A percentile compares a stretch with the other conserved stretches of the same genome.
Evolutionary conservation across 2,888 invertebrate species (phyloP).

Genomic region (Hartigia nigra): DNA sequence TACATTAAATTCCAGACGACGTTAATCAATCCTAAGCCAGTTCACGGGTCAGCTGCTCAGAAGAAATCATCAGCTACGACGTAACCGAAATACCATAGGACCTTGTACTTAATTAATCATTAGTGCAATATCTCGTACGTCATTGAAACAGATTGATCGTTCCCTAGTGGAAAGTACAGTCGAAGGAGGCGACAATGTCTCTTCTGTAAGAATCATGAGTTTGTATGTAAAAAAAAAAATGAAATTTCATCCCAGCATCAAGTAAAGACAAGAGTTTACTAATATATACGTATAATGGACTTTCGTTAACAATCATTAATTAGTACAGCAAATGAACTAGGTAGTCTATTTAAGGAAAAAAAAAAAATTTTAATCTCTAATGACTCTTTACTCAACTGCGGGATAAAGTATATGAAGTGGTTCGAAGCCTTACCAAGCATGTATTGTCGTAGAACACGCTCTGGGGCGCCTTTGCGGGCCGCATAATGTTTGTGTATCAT

Average conservation of each 20-base stretch:
- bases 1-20: background rate
- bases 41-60: background rate
- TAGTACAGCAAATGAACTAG: background rate
- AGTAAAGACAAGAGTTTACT: slow-evolving; percentile 4
- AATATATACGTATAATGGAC: background rate
- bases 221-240: background rate
- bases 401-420: slow-evolving; percentile 34
- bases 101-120: background rate
- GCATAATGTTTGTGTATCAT: slow-evolving; percentile 69
- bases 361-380: background rate
- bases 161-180: background rate
- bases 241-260: slow-evolving; percentile 9
- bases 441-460: slow-evolving; percentile 74
- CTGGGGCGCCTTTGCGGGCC: slow-evolving; percentile 70
- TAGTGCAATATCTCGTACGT: background rate
- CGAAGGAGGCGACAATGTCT: background rate
- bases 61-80: background rate
- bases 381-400: slow-evolving; percentile 10
- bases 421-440: slow-evolving; percentile 71
- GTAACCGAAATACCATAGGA: background rate
- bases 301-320: background rate
- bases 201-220: background rate
- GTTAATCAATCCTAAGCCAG: background rate
- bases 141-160: background rate
- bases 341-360: too few relatives aligned